phyloP scores from a whole-genome alignment of 2,113 vertebrate species.

The Tamias sibiricus region DNA sequence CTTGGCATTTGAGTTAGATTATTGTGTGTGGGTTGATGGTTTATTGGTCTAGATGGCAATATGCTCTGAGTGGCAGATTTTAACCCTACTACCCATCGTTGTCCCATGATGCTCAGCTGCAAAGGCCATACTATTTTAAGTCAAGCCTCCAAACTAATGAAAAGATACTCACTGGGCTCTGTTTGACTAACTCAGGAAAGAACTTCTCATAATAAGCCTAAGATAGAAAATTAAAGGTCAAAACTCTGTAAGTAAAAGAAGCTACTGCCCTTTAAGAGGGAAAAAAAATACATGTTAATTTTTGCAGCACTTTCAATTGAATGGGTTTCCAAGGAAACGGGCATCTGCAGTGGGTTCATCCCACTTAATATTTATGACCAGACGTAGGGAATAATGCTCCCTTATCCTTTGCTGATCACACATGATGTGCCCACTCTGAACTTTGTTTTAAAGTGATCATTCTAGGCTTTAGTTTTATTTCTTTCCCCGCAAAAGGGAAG shows the following conservation, averaged over 20 bases:
- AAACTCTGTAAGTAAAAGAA: constrained; percentile 69
- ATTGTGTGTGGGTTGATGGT: neutral
- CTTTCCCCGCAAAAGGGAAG: neutral
- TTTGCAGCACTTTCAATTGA: constrained; percentile 64
- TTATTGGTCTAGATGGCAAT: constrained; percentile 18
- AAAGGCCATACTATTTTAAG: constrained; percentile 40
- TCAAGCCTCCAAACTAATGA: constrained; percentile 65
- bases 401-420: constrained; percentile 8
- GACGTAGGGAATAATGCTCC: neutral
- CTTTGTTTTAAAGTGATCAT: neutral
- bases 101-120: neutral
- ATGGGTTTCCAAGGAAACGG: constrained; percentile 86
- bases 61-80: neutral
- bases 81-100: neutral
- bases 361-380: constrained; percentile 65
- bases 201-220: constrained; percentile 70
- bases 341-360: constrained; percentile 62
- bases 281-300: constrained; percentile 75
- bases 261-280: constrained; percentile 59
- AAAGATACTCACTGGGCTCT: constrained; percentile 56
- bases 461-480: neutral
- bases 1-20: constrained; percentile 25
- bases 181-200: constrained; percentile 51
- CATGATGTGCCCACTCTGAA: neutral
- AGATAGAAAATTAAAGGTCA: constrained; percentile 75